Evolutionary conservation across 2,113 vertebrate genomes (phyloP), one percentile per base, ranked within the genome.

Genomic region (Verasper variegatus): DNA sequence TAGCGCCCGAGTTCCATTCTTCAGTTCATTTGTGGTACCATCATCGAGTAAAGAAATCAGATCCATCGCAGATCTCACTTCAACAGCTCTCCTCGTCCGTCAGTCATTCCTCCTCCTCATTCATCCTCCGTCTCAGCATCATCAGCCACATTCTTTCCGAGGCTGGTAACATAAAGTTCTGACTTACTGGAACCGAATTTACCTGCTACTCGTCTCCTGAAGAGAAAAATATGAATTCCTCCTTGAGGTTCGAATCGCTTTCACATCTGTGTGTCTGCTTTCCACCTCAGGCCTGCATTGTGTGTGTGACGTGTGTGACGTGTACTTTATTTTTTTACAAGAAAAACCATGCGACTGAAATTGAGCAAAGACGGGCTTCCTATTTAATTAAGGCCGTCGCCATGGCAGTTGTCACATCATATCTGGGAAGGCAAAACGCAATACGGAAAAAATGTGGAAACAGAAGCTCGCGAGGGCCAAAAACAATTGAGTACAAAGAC

Each of bases 81-180:
- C 40, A 42, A 31, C 11, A 12, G 40, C 11, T 42, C 11, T 13
- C 40, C 40, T 42, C 40, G 12, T 12, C 40, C 10, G 40, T 57
- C 60, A 69, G 17, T 74, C 42, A 18, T 24, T 71, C 64, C 31
- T 31, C 6, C 31, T 31, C 24, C 18, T 80, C 59, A 20, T 52
- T 61, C 60, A 64, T 52, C 56, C 26, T 49, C 11, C 13, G 24
- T 68, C 68, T 78, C 15, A 65, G 71, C 90, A 81, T 81, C 74
- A 86, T 90, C 86, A 85, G 71, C 71, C 47, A 59, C 90, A 92
- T 94, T 93, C 91, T 82, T 94, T 94, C 90, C 90, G 68, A 51
- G 64, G 77, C 80, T 71, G 84, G 85, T 90, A 92, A 80, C 62
- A 82, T 74, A 62, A 85, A 70, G 81, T 64, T 49, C 78, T 58